A percentile compares a stretch with the other conserved stretches of the same genome.
These are phyloP conservation scores for Aleadryas rufinucha DNA, from an alignment of 2,113 vertebrate genomes.

Conservation along the genomic window DNA sequence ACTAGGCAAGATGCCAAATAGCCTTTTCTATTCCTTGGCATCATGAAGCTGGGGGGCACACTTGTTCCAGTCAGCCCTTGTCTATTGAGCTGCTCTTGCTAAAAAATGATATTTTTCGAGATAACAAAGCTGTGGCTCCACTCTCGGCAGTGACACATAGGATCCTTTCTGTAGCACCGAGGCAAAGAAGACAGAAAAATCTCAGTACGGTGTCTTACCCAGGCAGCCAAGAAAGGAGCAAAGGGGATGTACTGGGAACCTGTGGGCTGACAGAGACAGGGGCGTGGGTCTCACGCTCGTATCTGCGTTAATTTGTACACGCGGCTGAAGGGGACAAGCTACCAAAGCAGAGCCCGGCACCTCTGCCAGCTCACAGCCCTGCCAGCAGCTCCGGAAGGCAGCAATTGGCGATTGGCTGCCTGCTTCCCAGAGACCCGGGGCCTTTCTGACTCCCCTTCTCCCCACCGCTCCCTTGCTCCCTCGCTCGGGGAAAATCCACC, in stretches of 20 bases:
- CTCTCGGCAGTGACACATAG: fast-evolving
- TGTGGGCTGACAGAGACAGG: fast-evolving
- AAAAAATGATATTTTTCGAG: fast-evolving
- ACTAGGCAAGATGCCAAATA: neutral
- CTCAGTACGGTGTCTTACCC: neutral
- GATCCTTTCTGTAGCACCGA: too few relatives aligned
- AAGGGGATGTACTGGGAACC: too few relatives aligned
- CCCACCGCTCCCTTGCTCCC: too few relatives aligned
- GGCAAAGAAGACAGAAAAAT: neutral
- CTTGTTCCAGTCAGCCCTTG: neutral
- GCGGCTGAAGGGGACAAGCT: fast-evolving
- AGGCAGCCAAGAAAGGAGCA: too few relatives aligned
- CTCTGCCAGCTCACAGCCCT: fast-evolving
- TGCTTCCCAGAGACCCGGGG: fast-evolving
- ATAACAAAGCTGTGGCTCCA: fast-evolving
- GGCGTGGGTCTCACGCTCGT: fast-evolving
- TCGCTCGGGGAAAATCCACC: too few relatives aligned
- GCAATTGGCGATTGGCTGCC: too few relatives aligned
- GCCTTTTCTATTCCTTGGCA: neutral
- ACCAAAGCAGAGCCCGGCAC: neutral
- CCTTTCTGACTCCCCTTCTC: too few relatives aligned
- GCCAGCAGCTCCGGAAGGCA: neutral
- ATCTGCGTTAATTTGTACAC: fast-evolving
- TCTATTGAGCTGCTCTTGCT: neutral
- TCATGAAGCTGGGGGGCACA: fast-evolving